Conservation (phyloP, 2,113 vertebrate species). For the Oceanodroma tethys region DNA sequence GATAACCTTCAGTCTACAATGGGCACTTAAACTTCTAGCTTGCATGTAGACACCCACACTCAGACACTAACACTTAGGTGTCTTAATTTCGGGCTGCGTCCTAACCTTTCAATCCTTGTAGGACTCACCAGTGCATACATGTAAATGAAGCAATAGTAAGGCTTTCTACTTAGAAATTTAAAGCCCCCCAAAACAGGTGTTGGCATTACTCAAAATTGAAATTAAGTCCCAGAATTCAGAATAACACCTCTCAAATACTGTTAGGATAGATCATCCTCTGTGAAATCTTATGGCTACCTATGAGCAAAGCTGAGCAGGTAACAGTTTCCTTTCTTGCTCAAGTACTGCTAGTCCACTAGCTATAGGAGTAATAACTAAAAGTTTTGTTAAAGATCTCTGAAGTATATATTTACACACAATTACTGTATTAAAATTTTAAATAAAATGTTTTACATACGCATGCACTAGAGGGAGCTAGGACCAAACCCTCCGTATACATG, state of each 20-base stretch:
- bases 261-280: neutral
- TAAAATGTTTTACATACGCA: neutral
- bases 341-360: neutral
- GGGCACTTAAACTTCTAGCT: neutral
- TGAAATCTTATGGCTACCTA: neutral
- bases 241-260: neutral
- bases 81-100: neutral
- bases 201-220: neutral
- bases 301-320: neutral
- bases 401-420: neutral
- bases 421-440: neutral
- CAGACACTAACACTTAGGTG: neutral
- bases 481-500: neutral
- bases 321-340: neutral
- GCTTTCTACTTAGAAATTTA: neutral
- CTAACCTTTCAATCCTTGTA: neutral
- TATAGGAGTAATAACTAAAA: neutral
- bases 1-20: neutral
- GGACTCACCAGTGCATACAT: neutral
- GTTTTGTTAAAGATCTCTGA: neutral
- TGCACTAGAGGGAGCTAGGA: slow-evolving; percentile 59
- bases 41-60: neutral
- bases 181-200: neutral
- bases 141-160: neutral
- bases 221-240: neutral